A percentile compares a stretch with the other conserved stretches of the same genome.
Conservation (phyloP, 2,113 vertebrate genomes). For the Notarius quadriscutis region DNA sequence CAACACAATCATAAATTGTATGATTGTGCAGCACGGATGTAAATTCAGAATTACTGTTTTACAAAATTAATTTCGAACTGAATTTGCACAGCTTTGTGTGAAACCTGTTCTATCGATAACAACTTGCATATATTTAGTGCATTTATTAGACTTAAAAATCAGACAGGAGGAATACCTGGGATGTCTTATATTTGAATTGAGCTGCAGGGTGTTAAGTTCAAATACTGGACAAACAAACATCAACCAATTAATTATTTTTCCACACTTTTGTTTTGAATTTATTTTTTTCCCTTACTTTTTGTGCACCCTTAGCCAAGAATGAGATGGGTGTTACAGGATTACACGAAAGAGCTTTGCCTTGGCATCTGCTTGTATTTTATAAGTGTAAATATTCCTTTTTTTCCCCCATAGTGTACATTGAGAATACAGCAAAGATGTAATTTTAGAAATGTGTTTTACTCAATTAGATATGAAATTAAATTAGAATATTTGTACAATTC, state of each 20-base stretch:
- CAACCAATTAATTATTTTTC: constrained; percentile 21
- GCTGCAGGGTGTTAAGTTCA: constrained; percentile 24
- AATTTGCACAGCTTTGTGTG: constrained; percentile 5
- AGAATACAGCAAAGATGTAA: constrained; percentile 52
- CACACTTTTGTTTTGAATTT: not conserved
- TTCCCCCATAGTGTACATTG: constrained; percentile 43
- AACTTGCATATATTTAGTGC: not conserved
- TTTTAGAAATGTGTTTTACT: constrained; percentile 46
- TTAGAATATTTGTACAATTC: constrained; percentile 21
- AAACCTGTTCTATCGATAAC: not conserved
- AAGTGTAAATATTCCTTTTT: constrained; percentile 56
- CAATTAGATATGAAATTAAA: constrained; percentile 35
- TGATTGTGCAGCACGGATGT: not conserved
- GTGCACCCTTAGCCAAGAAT: constrained; percentile 8
- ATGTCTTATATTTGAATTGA: not conserved
- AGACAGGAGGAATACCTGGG: not conserved
- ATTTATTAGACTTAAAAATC: not conserved
- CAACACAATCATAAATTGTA: constrained; percentile 4
- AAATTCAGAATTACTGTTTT: constrained; percentile 9
- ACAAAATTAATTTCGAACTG: not conserved
- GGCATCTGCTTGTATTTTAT: constrained; percentile 45
- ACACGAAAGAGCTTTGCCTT: constrained; percentile 37
- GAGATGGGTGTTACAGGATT: constrained; percentile 33
- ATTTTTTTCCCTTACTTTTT: constrained; percentile 5
- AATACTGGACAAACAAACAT: constrained; percentile 20